Evolutionary conservation across 2,113 vertebrate species (phyloP), one percentile per base, ranked within the genome.

Genomic region (Brachionichthys hirsutus): DNA sequence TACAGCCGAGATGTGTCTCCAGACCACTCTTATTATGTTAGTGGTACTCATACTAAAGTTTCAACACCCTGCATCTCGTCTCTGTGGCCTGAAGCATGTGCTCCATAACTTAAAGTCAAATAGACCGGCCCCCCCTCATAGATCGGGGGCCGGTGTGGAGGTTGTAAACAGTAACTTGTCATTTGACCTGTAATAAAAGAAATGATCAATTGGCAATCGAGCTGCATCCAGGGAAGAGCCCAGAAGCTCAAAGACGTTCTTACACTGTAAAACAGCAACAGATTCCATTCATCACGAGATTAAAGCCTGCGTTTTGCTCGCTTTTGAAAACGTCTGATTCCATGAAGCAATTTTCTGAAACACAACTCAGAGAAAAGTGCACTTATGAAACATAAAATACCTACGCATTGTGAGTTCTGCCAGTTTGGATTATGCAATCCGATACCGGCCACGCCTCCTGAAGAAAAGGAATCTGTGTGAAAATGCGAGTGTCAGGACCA

Each of bases 401-500:
- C 55, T 56, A 67, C 38, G 62, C 80, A 76, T 77, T 63, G 81
- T 57, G 78, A 76, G 40, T 41, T 30, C 69, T 80, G 72, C 71
- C 81, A 73, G 67, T 67, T 75, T 62, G 51, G 42, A 81, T 82
- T 83, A 78, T 80, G 77, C 53, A 80, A 80, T 68, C 7, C 54
- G 62, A 80, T 63, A 77, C 71, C 20, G 62, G 67, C 70, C 82
- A 58, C 59, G 62, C 49, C 0, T n/a, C 15, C 9, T 60, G 34
- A 48, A 67, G 63, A 52, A 59, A 56, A 3, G 65, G 63, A 72
- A 83, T 83, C 68, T 79, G 74, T 77, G 62, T 67, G 70, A 83
- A 86, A 83, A 80, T 56, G 63, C 46, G 73, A 82, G 72, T 85
- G 85, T 90, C 90, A 90, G 90, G 77, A 92, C 90, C 90, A 90